Percentiles rank a stretch among this genome's conserved stretches.
These are phyloP conservation scores for Leptinotarsa juncta DNA, from an alignment of 2,888 invertebrate genomes.

Conservation along the genomic window DNA sequence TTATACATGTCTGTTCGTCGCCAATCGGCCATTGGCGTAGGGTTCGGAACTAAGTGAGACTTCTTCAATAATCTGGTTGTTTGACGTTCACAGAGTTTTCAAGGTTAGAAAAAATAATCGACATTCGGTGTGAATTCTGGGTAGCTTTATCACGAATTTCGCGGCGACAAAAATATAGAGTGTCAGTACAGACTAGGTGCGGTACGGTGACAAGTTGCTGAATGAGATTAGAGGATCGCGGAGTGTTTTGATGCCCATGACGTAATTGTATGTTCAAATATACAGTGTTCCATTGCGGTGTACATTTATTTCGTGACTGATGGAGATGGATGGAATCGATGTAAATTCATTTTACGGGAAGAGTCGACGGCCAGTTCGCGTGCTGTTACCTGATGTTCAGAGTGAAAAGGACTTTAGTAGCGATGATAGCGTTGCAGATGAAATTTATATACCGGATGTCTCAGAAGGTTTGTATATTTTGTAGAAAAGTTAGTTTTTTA, in stretches of 20 bases:
- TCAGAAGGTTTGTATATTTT: constrained; percentile 1
- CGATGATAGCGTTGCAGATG: not conserved
- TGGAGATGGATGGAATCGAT: constrained; percentile 1
- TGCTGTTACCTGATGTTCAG: constrained; percentile 1
- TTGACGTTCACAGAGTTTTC: constrained; percentile 7
- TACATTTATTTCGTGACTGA: not conserved
- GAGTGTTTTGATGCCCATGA: constrained; percentile 1
- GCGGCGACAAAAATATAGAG: not conserved
- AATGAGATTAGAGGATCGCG: constrained; percentile 1
- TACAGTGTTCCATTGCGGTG: constrained; percentile 1
- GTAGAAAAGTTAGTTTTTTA: constrained; percentile 1
- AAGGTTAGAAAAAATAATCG: constrained; percentile 7
- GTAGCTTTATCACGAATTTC: constrained; percentile 9
- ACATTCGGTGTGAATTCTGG: constrained; percentile 7
- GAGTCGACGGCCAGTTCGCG: not conserved
- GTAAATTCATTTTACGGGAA: constrained; percentile 1
- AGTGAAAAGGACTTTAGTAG: constrained; percentile 1
- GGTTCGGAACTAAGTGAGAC: constrained; percentile 12
- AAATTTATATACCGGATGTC: constrained; percentile 1
- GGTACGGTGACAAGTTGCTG: constrained; percentile 1
- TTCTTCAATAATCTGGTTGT: constrained; percentile 9
- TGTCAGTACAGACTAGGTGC: constrained; percentile 7
- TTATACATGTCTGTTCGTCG: constrained; percentile 11
- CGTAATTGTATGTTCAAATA: constrained; percentile 1
- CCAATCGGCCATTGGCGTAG: constrained; percentile 10